These are phyloP conservation scores for Cettia cetti DNA, from an alignment of 2,113 vertebrate species.

Conservation along the genomic window DNA sequence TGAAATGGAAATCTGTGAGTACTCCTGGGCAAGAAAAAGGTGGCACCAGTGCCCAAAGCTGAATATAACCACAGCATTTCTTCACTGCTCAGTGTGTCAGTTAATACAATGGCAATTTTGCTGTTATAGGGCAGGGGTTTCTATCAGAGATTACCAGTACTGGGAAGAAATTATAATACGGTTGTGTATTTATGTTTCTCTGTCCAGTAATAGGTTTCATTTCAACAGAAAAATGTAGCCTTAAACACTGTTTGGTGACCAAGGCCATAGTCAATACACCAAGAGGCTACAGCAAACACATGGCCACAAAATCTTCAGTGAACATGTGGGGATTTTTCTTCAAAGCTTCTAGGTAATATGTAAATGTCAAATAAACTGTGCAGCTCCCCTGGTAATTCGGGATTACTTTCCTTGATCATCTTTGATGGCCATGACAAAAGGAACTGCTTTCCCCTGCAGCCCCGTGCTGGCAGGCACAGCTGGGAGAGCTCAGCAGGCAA, in stretches of 20 bases:
- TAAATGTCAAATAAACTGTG: neutral
- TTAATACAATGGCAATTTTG: neutral
- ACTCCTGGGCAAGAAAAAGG: neutral
- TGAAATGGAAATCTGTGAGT: neutral
- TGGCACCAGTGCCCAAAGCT: neutral
- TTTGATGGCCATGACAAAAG: neutral
- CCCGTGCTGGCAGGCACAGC: neutral
- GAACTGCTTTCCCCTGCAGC: neutral
- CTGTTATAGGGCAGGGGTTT: neutral
- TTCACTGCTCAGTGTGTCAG: neutral
- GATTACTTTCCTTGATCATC: neutral
- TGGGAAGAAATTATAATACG: neutral
- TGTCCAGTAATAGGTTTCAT: neutral
- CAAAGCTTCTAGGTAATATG: neutral
- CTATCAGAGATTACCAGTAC: neutral
- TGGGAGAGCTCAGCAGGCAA: neutral
- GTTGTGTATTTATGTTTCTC: neutral
- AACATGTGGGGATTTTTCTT: neutral
- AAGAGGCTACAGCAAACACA: neutral
- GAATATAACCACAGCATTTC: neutral
- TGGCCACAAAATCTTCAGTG: neutral
- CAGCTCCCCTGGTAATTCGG: neutral
- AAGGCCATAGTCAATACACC: neutral
- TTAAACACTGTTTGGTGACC: neutral
- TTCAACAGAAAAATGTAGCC: neutral